phyloP scores from a whole-genome alignment of 1,140 invertebrate genomes.

The Hylyphantes graminicola region DNA sequence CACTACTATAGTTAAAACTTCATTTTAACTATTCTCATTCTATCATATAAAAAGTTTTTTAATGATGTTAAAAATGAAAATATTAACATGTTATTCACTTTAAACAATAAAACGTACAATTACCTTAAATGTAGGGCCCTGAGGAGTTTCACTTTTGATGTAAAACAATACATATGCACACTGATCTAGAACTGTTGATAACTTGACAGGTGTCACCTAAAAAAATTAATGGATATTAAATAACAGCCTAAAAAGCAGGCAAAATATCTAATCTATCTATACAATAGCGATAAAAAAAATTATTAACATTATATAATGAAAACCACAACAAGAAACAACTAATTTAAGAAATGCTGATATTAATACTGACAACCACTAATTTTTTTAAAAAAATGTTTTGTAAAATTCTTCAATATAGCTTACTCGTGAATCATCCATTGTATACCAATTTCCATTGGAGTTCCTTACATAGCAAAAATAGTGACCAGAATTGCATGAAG shows the following conservation, averaged over 20 bases:
- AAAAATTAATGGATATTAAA: constrained; percentile 10
- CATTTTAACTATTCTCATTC: too few relatives aligned
- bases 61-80: too few relatives aligned
- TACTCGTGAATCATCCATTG: constrained; percentile 70
- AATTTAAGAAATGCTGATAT: background rate
- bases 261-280: background rate
- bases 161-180: constrained; percentile 70
- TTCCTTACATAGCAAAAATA: constrained; percentile 73
- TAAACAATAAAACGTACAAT: background rate
- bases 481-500: constrained; percentile 95
- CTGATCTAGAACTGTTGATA: constrained; percentile 66
- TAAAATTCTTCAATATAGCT: constrained; percentile 46
- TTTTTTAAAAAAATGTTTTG: too few relatives aligned
- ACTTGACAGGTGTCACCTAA: constrained; percentile 66
- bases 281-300: background rate
- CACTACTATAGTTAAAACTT: too few relatives aligned
- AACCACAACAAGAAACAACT: background rate
- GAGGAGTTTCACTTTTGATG: constrained; percentile 51
- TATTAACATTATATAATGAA: background rate
- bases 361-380: too few relatives aligned
- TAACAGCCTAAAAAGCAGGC: background rate
- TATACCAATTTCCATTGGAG: constrained; percentile 68
- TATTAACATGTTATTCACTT: background rate
- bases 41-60: too few relatives aligned
- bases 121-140: constrained; percentile 33